Base-by-base conservation (phyloP, 2,113 vertebrate species). In the Glaucidium brasilianum region DNA sequence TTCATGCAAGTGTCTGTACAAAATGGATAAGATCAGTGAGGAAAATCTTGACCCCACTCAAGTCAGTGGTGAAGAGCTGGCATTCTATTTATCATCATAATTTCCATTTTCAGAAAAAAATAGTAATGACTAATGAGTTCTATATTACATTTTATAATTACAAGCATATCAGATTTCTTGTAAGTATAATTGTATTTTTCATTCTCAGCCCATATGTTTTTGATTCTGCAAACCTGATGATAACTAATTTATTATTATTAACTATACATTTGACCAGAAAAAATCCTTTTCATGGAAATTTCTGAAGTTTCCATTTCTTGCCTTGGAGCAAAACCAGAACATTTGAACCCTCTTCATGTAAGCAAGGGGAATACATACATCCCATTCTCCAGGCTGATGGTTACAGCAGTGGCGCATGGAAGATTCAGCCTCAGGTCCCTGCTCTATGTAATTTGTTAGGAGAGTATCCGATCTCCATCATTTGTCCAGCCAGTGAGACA, bases 141-240 rank as follows among this genome's bases (percentile, higher is more conserved):
- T 49, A 37, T 5, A 53, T 20, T n/a, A 67, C 34, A 59, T 92
- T 90, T 77, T 77, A 50, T 73, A 94, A 86, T 88, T 86, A 80
- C 34, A 18, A 6, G 8, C 25, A 79, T 67, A 76, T 37, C 39
- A 75, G 39, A 27, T 86, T 83, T 88, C 68, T 62, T 63, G 22
- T 78, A 63, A 94, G 56, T 74, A 10, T 58, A 86, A 94, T 26
- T 77, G 58, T 80, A 88, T 59, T 94, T 95, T 92, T 96, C 82
- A 88, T 92, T 63, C 50, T 64, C n/a, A 66, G 63, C 20, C 27
- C 21, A 19, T 35, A 27, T 34, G 29, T 56, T 73, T 80, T 88
- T 88, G 27, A 69, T 83, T 93, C 68, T 80, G 67, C n/a, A 83
- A 95, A 63, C 55, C 4, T 79, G 45, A 72, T 58, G 27, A 59